Conservation (phyloP, 2,888 invertebrate genomes). For the Acanthoscelides obtectus region DNA sequence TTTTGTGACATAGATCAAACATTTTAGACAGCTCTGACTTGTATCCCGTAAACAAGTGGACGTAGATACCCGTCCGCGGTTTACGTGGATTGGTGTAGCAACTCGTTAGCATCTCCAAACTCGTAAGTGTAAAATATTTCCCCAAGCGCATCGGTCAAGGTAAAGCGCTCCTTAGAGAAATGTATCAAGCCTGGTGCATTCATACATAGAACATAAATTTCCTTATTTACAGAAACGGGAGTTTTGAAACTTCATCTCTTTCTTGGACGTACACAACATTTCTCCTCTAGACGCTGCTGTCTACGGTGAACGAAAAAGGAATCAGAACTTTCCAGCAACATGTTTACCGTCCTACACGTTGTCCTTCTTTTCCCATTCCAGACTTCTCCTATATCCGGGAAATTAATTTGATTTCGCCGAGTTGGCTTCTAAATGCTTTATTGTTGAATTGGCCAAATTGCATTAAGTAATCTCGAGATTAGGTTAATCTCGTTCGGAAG, state of each 20-base stretch:
- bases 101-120: no score
- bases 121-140: not conserved
- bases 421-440: conserved; percentile 6
- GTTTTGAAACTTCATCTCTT: not conserved
- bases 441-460: conserved; percentile 7
- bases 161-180: not conserved
- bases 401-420: conserved; percentile 5
- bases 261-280: not conserved
- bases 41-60: no score
- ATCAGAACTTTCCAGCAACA: not conserved
- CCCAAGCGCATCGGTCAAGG: not conserved
- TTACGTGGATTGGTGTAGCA: no score
- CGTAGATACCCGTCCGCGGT: no score
- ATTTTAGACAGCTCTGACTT: no score
- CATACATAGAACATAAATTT: not conserved
- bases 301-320: not conserved
- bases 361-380: not conserved
- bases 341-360: not conserved
- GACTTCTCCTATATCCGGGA: not conserved
- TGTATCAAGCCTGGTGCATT: not conserved
- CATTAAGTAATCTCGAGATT: conserved; percentile 8
- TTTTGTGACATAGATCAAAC: no score
- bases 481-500: conserved; percentile 6
- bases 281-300: not conserved
- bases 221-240: not conserved